Conservation (phyloP, 2,888 invertebrate species). For the Plagiodera versicolora region DNA sequence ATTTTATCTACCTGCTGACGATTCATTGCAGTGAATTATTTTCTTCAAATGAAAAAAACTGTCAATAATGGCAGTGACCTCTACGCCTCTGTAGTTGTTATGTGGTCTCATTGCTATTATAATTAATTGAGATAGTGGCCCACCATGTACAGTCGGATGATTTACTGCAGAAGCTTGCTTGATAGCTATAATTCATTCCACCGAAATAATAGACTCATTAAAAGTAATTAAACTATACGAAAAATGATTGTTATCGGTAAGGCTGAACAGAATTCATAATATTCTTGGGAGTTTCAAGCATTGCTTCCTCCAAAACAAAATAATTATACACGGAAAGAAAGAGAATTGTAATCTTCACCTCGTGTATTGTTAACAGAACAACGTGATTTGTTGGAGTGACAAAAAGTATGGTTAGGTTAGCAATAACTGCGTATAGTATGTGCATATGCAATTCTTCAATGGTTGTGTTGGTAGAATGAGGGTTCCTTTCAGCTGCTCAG, state of each 20-base stretch:
- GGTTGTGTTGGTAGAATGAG: not conserved
- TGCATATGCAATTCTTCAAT: no score
- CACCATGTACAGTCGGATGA: conserved; percentile 29
- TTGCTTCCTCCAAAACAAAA: conserved; percentile 9
- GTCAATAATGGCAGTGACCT: conserved; percentile 27
- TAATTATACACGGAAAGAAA: conserved; percentile 3
- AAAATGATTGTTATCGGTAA: conserved; percentile 32
- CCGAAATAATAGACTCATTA: conserved; percentile 41
- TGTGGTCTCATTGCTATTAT: conserved; percentile 39
- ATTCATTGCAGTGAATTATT: no score
- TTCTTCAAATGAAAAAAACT: no score
- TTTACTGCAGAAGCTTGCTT: conserved; percentile 34
- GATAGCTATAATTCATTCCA: conserved; percentile 34
- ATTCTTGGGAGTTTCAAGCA: conserved; percentile 17
- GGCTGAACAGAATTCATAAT: conserved; percentile 31
- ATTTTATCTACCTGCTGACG: no score
- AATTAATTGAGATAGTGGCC: conserved; percentile 41
- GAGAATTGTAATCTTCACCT: not conserved
- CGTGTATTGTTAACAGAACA: no score
- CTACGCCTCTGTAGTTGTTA: conserved; percentile 40
- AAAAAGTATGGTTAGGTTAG: no score
- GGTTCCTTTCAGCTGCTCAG: not conserved
- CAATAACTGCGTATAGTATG: no score
- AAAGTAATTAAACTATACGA: conserved; percentile 39
- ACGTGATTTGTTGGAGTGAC: no score